Base-by-base conservation (phyloP, 2,113 vertebrate genomes). In the Oreotrochilus melanogaster region DNA sequence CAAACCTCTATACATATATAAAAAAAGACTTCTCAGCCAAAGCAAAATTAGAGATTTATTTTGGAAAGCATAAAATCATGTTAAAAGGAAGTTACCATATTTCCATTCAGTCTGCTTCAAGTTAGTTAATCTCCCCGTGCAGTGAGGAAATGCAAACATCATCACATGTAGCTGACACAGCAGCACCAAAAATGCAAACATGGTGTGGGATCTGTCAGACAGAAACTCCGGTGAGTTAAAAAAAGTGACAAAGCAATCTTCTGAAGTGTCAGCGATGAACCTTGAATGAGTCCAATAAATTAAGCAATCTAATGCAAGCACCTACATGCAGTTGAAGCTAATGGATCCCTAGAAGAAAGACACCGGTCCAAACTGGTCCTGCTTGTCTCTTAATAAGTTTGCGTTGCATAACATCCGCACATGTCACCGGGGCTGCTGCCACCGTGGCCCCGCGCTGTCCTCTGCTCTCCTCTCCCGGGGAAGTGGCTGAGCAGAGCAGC, bases 181-280 rank as follows among this genome's bases (percentile, higher is more conserved):
- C 24, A 98, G 16, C 7, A 98, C 35, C 93, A 98, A 56, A 60
- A 95, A 5, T 16, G 96, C 81, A 67, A 98, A 85, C 98, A 99
- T 99, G 96, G 92, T 83, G 92, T 31, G 89, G 93, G 93, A 97
- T 95, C 98, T 98, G 97, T 79, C 72, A 91, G 83, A 92, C 70
- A 85, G 81, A 89, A 88, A 89, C 81, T 0, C 7, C 6, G 0
- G 7, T 14, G 56, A 89, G 78, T 12, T 57, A 25, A 16, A 15
- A 5, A n/a, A 21, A 31, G 3, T 2, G 75, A 51, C 75, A 48
- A 19, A 4, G 18, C 78, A 81, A 51, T 9, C 87, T 54, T 22
- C 39, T 3, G 1, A 18, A 47, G 67, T 2, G 80, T 25, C 86
- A 4, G 21, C 6, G 43, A 33, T 69, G 92, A 94, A 9, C 61